Base-by-base conservation (phyloP, 2,888 invertebrate genomes). In the Xanthorhoe spadicearia region DNA sequence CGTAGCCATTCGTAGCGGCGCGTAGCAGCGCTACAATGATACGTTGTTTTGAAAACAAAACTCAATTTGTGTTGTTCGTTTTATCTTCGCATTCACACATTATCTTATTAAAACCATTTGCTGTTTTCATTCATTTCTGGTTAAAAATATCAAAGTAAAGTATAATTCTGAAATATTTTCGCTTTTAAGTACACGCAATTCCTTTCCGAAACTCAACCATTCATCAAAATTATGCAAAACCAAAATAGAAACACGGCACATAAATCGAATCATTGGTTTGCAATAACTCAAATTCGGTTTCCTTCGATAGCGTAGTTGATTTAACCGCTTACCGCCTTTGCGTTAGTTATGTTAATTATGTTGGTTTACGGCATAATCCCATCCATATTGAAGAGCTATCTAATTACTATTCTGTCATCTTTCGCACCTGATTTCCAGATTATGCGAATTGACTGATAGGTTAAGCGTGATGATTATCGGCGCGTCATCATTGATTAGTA, bases 331-430 rank as follows among this genome's bases (percentile, higher is more conserved):
- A 74, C 72, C 71, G 65, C 57, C 58, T 69, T 64, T 58, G 66
- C 66, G 66, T 70, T 69, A 74, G 72, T 74, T 74, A 74, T 74
- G 74, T 32, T 74, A 74, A 74, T 72, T 66, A 68, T 72, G 67
- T 74, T 74, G 69, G 68, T 68, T 72, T 70, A 70, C 60, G 66
- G 66, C 64, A 62, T 71, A 72, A 74, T 72, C 74, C 74, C 61
- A 74, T 72, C 68, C 74, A 74, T 72, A 72, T 74, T 72, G 74
- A 72, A 66, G 66, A 68, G 69, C 60, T 66, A 64, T 70, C 72
- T 72, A 70, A 72, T 72, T 74, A 71, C 66, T 63, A 72, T 72
- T 72, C 72, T 55, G 70, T 71, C 74, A 69, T 69, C 69, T 72
- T 72, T 72, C 71, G 68, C 72, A 72, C 74, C 72, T 74, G 71